Conservation (phyloP, 2,797 vertebrate species). For the Margarornis squamiger region DNA sequence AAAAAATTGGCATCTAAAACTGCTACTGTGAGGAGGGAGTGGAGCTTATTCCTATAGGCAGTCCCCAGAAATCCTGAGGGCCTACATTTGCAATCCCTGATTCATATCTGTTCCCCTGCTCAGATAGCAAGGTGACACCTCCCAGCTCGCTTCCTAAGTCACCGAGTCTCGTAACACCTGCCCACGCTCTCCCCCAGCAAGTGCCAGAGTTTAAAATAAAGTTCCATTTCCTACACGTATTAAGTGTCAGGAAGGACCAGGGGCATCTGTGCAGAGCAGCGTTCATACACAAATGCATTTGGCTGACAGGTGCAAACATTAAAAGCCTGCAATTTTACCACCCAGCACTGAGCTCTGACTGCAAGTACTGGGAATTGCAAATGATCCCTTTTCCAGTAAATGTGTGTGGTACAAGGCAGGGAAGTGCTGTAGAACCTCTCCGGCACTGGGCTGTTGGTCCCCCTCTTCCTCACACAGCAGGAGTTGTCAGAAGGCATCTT, state of each 20-base stretch:
- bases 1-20: slow-evolving; percentile 39
- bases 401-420: background rate
- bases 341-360: background rate
- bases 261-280: background rate
- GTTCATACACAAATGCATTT: background rate
- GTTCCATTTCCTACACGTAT: slow-evolving; percentile 49
- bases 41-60: slow-evolving; percentile 16
- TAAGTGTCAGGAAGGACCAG: slow-evolving; percentile 56
- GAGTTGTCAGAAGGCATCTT: slow-evolving; percentile 58
- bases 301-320: slow-evolving; percentile 46
- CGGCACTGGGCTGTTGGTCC: background rate
- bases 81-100: background rate
- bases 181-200: background rate
- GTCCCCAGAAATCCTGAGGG: background rate
- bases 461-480: background rate
- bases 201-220: slow-evolving; percentile 41
- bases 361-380: background rate
- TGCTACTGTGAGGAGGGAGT: slow-evolving; percentile 37
- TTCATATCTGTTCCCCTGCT: slow-evolving; percentile 1
- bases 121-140: slow-evolving; percentile 42
- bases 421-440: slow-evolving; percentile 12
- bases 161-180: slow-evolving; percentile 25
- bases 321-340: background rate
- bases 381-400: background rate
- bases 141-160: slow-evolving; percentile 2